These are phyloP conservation scores for Columba guinea DNA, from an alignment of 2,797 vertebrate species.

Conservation along the genomic window DNA sequence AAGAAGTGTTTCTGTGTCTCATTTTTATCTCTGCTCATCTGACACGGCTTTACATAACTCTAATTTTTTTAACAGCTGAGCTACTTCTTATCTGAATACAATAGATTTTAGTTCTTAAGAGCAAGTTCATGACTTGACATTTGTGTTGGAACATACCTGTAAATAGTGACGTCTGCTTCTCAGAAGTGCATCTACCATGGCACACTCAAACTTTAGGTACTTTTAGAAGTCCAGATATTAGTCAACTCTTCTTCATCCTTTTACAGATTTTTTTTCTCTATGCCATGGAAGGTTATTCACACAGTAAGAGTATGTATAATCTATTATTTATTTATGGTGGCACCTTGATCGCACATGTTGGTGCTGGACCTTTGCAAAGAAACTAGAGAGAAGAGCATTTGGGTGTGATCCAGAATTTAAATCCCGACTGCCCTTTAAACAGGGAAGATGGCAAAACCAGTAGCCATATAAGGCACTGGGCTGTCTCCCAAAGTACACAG, in stretches of 20 bases:
- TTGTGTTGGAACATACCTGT: not conserved
- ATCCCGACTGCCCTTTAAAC: conserved; percentile 1
- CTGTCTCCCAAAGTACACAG: conserved; percentile 33
- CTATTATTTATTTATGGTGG: not conserved
- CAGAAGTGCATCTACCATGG: not conserved
- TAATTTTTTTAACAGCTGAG: not conserved
- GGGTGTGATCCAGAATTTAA: not conserved
- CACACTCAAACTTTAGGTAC: not conserved
- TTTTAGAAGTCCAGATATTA: not conserved
- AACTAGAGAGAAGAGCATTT: not conserved
- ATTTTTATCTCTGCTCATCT: not conserved
- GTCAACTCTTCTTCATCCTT: not conserved
- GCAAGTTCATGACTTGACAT: not conserved
- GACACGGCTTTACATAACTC: not conserved
- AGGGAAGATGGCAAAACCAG: not conserved
- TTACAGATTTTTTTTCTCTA: not conserved
- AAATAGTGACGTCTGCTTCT: not conserved
- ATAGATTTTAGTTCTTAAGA: not conserved
- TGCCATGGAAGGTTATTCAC: not conserved
- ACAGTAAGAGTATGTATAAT: not conserved
- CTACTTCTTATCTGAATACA: not conserved
- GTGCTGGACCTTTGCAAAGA: not conserved
- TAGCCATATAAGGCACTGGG: not conserved
- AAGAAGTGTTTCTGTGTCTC: not conserved
- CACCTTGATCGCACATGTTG: not conserved